Evolutionary conservation across 2,113 vertebrate genomes (phyloP), one percentile per base, ranked within the genome.

Genomic region (Xyrauchen texanus): DNA sequence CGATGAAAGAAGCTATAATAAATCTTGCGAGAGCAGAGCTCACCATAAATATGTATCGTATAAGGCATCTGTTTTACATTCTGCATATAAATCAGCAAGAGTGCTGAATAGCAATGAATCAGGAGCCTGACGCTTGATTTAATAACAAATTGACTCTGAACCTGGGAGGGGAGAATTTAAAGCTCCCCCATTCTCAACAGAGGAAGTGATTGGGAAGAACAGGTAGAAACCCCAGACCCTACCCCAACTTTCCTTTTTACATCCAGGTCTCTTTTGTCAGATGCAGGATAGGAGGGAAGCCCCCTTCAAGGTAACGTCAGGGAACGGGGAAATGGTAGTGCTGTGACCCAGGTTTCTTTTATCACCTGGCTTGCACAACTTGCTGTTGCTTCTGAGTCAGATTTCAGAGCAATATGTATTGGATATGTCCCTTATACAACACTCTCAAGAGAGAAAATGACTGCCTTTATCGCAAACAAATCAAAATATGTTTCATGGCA

Each of bases 41-140:
- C 96, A 96, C 96, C 96, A 98, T 99, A 98, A 98, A 99, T 99
- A 99, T 98, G 97, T 97, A 99, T 98, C 96, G 94, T 96, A 95
- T 94, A 97, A 95, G 96, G 96, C 96, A 98, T 98, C 96, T 98
- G 96, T 98, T 98, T 99, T 98, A 98, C 96, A 98, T 99, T 98
- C 96, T 98, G 97, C 97, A 99, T 98, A 98, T 98, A 99, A 99
- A 98, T 98, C 96, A 98, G 96, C 91, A 91, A 47, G 91, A 93
- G 94, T 93, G 93, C 95, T 95, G 96, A 97, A 98, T 96, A 96
- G 95, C 96, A 96, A 98, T 98, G 96, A 98, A 98, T 98, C 96
- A 99, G 96, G 91, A 90, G 92, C 94, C 94, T 92, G 97, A 97
- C 96, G 96, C 95, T 96, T 98, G 96, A 98, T 98, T 98, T 98